These are phyloP conservation scores for Buceros bicornis DNA, from an alignment of 2,797 vertebrate species.

Conservation along the genomic window DNA sequence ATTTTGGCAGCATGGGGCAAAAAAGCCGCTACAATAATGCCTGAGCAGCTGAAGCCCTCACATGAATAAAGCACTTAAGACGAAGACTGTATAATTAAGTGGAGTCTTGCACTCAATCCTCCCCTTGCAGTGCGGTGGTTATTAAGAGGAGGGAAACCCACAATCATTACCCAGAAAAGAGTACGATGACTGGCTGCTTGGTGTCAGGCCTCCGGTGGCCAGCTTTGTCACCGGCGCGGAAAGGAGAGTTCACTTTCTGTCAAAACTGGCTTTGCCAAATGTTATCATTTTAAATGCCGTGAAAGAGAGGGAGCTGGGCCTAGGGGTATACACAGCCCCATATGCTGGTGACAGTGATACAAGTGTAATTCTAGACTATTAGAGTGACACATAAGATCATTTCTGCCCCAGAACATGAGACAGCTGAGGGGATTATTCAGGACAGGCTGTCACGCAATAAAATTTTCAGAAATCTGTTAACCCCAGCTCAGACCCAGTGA, in stretches of 20 bases:
- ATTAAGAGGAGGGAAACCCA: slow-evolving; percentile 82
- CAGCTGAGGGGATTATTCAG: slow-evolving; percentile 88
- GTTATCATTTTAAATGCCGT: slow-evolving; percentile 95
- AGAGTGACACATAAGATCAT: slow-evolving; percentile 93
- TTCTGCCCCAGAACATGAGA: slow-evolving; percentile 87
- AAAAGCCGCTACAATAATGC: not conserved
- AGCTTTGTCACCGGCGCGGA: slow-evolving; percentile 84
- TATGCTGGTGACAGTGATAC: slow-evolving; percentile 95
- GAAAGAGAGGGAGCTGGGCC: slow-evolving; percentile 92
- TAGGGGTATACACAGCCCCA: slow-evolving; percentile 96
- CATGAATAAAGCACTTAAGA: slow-evolving; percentile 78
- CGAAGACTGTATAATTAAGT: slow-evolving; percentile 82
- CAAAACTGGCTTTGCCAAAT: slow-evolving; percentile 93
- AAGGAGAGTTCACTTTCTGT: slow-evolving; percentile 88
- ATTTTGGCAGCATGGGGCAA: not conserved
- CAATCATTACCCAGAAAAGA: slow-evolving; percentile 91
- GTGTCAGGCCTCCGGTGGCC: slow-evolving; percentile 89
- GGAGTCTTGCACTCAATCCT: slow-evolving; percentile 67
- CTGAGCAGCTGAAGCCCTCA: slow-evolving; percentile 55
- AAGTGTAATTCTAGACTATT: slow-evolving; percentile 98
- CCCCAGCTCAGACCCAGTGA: slow-evolving; percentile 91
- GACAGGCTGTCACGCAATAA: slow-evolving; percentile 93
- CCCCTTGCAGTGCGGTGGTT: slow-evolving; percentile 72
- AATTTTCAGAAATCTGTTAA: slow-evolving; percentile 96
- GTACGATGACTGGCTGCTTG: slow-evolving; percentile 85